Evolutionary conservation across 2,888 invertebrate genomes (phyloP).

Genomic region (Laspeyria flexula): DNA sequence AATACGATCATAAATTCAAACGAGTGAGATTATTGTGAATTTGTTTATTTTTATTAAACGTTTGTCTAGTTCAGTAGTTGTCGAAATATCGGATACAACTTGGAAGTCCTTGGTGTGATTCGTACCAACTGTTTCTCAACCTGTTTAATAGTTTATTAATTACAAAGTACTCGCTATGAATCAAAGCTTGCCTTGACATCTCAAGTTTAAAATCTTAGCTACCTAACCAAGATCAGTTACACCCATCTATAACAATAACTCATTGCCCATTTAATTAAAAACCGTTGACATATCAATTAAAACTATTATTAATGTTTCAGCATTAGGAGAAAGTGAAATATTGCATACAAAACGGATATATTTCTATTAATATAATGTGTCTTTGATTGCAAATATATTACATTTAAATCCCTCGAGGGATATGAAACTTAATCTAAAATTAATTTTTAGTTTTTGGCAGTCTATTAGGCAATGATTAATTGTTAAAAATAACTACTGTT

Average conservation of each 20-base stretch:
- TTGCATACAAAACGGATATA: slow-evolving; percentile 13
- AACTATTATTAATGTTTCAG: slow-evolving; percentile 12
- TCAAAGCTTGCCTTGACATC: slow-evolving; percentile 9
- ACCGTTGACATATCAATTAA: slow-evolving; percentile 23
- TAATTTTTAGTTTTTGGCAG: slow-evolving; percentile 37
- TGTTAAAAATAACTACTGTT: background rate
- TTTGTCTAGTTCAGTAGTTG: too few relatives aligned
- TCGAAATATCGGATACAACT: too few relatives aligned
- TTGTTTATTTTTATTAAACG: too few relatives aligned
- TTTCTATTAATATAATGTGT: slow-evolving; percentile 13
- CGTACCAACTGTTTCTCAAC: too few relatives aligned
- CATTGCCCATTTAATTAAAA: slow-evolving; percentile 17
- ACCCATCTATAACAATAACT: slow-evolving; percentile 5
- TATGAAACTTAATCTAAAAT: slow-evolving; percentile 31
- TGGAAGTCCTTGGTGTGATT: too few relatives aligned
- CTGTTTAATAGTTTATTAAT: too few relatives aligned
- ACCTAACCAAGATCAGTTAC: background rate
- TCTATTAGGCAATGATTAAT: slow-evolving; percentile 40
- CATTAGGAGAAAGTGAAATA: slow-evolving; percentile 17
- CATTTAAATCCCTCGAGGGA: slow-evolving; percentile 11
- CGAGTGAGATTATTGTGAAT: too few relatives aligned
- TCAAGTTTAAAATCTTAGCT: background rate
- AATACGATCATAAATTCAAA: too few relatives aligned
- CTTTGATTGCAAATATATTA: slow-evolving; percentile 11
- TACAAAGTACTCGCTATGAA: background rate